These are phyloP conservation scores for Leuciscus waleckii DNA, from an alignment of 2,797 vertebrate species.

Conservation along the genomic window DNA sequence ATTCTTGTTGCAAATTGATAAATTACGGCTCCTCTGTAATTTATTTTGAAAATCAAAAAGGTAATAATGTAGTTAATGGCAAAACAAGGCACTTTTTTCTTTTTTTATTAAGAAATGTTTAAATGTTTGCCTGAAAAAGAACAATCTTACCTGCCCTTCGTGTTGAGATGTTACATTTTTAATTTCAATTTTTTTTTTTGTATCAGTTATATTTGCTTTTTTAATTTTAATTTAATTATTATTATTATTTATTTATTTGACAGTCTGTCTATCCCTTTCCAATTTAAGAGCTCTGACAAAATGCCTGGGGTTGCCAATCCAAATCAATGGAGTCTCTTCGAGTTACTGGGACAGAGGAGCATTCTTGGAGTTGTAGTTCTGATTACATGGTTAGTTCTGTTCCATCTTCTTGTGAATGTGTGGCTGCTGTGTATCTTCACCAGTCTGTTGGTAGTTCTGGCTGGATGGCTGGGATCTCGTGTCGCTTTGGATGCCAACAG, in stretches of 20 bases:
- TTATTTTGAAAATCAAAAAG: no score
- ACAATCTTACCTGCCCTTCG: neutral
- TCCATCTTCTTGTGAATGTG: slow-evolving; percentile 86
- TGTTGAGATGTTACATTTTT: neutral
- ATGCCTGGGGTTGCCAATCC: slow-evolving; percentile 67
- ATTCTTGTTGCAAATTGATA: no score
- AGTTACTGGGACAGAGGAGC: slow-evolving; percentile 73
- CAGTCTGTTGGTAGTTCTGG: slow-evolving; percentile 80
- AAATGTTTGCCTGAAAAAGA: neutral
- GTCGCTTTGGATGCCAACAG: slow-evolving; percentile 72
- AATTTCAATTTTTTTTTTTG: neutral
- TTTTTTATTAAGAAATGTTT: neutral
- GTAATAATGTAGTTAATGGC: neutral
- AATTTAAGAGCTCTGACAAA: slow-evolving; percentile 2
- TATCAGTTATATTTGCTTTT: neutral
- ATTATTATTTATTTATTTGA: neutral
- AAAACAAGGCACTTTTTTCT: neutral
- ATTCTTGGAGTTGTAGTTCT: slow-evolving; percentile 74
- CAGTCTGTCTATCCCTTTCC: neutral
- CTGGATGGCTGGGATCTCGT: slow-evolving; percentile 86
- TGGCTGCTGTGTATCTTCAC: slow-evolving; percentile 87
- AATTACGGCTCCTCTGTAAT: no score
- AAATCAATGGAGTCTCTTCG: slow-evolving; percentile 60
- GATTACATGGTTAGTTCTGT: slow-evolving; percentile 84
- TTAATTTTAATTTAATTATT: neutral